These are phyloP conservation scores for Rhinophrynus dorsalis DNA, from an alignment of 2,797 vertebrate genomes.

Conservation along the genomic window DNA sequence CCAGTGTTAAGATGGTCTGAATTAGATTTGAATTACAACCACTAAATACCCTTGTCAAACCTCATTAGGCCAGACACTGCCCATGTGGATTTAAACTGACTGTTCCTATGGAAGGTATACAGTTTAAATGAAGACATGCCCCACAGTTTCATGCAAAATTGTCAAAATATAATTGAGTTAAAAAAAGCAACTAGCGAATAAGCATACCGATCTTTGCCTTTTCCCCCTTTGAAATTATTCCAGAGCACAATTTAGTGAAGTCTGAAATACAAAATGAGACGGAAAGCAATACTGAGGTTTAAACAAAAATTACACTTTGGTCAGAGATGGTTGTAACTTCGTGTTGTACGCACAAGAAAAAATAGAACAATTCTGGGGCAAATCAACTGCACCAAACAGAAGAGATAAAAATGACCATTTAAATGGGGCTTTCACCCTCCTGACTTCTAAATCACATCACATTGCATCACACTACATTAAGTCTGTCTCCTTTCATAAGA, in stretches of 20 bases:
- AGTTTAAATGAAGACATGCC: conserved; percentile 91
- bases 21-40: conserved; percentile 99
- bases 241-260: conserved; percentile 69
- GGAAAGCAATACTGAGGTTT: conserved; percentile 41
- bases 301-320: no score
- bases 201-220: conserved; percentile 78
- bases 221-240: conserved; percentile 75
- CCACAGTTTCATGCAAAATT: conserved; percentile 85
- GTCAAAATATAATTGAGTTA: conserved; percentile 88
- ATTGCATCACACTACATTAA: no score
- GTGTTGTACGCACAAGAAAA: no score
- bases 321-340: no score
- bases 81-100: conserved; percentile 84
- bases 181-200: conserved; percentile 81
- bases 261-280: conserved; percentile 59
- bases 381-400: no score
- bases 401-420: no score
- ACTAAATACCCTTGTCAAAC: conserved; percentile 99
- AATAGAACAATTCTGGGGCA: no score
- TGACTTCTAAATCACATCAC: no score
- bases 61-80: conserved; percentile 93
- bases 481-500: no score
- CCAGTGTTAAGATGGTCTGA: conserved; percentile 99
- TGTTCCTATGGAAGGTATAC: conserved; percentile 77
- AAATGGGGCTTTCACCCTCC: no score